Conservation (phyloP, 1,140 invertebrate species). For the Drosophila nasuta region DNA sequence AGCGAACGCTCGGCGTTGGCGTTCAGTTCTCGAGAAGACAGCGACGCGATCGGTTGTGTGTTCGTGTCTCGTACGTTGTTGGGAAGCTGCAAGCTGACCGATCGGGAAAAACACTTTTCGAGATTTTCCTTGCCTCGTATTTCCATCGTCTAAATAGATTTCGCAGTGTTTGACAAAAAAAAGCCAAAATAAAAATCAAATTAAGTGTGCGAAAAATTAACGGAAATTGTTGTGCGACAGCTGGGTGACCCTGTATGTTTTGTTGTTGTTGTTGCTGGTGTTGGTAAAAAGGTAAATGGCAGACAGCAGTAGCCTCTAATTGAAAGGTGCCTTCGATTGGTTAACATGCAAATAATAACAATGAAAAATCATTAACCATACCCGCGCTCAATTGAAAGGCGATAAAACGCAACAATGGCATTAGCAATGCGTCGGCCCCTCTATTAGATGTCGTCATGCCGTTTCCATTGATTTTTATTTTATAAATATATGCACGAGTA, state of each 20-base stretch:
- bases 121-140: slow-evolving; percentile 28
- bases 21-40: slow-evolving; percentile 78
- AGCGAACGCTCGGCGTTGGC: slow-evolving; percentile 65
- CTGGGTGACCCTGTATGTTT: slow-evolving; percentile 30
- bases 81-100: slow-evolving; percentile 18
- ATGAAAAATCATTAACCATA: slow-evolving; percentile 46
- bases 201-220: slow-evolving; percentile 9
- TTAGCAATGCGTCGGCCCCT: slow-evolving; percentile 34
- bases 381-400: slow-evolving; percentile 44
- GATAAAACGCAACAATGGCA: slow-evolving; percentile 43
- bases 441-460: slow-evolving; percentile 50
- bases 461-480: slow-evolving; percentile 45
- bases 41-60: slow-evolving; percentile 68
- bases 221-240: neutral
- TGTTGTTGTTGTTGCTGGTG: neutral
- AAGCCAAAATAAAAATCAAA: slow-evolving; percentile 4
- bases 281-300: slow-evolving; percentile 33
- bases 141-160: slow-evolving; percentile 65
- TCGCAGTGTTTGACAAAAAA: neutral
- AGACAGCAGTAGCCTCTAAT: slow-evolving; percentile 46
- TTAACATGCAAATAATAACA: slow-evolving; percentile 57
- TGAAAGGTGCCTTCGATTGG: slow-evolving; percentile 39
- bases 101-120: slow-evolving; percentile 17
- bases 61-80: slow-evolving; percentile 11
- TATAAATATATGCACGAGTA: slow-evolving; percentile 18